Evolutionary conservation across 92 coral and sea anemone genomes (phyloP).

Genomic region (Meandrina meandrites): DNA sequence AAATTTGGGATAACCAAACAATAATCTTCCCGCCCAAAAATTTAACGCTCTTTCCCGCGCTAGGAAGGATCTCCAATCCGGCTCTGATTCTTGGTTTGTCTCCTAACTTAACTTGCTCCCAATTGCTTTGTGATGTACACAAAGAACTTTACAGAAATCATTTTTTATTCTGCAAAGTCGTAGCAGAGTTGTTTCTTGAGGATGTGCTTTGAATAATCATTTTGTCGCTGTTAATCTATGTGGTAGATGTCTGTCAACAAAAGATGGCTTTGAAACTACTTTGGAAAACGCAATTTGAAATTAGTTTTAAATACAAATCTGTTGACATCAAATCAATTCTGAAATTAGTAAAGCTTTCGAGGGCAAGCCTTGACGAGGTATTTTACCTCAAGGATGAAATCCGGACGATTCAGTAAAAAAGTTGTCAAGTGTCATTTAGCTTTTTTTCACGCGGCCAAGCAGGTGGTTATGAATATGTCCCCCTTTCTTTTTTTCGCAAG

Average conservation of each 20-base stretch:
- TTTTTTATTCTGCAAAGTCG: background rate
- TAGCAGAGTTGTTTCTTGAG: background rate
- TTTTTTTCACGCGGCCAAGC: slow-evolving; percentile 21
- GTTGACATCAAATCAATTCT: background rate
- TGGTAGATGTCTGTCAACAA: slow-evolving; percentile 51
- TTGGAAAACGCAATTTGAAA: slow-evolving; percentile 16
- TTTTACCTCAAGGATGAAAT: background rate
- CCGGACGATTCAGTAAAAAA: background rate
- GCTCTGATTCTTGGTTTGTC: background rate
- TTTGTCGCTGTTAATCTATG: slow-evolving; percentile 36
- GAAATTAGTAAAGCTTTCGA: background rate
- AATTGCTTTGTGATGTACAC: background rate
- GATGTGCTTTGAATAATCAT: slow-evolving; percentile 8
- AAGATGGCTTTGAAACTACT: slow-evolving; percentile 27
- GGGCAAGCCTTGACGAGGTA: background rate
- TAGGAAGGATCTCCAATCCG: background rate
- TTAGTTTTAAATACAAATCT: slow-evolving; percentile 22
- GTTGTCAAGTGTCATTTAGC: background rate
- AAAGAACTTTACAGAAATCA: background rate
- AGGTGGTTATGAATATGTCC: slow-evolving; percentile 19
- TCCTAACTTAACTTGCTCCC: background rate
- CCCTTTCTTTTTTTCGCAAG: slow-evolving; percentile 3
- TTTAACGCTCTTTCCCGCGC: background rate
- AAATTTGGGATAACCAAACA: slow-evolving; percentile 26
- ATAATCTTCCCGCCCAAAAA: slow-evolving; percentile 38